phyloP scores from a whole-genome alignment of 2,113 vertebrate species.

The Epinephelus lanceolatus region DNA sequence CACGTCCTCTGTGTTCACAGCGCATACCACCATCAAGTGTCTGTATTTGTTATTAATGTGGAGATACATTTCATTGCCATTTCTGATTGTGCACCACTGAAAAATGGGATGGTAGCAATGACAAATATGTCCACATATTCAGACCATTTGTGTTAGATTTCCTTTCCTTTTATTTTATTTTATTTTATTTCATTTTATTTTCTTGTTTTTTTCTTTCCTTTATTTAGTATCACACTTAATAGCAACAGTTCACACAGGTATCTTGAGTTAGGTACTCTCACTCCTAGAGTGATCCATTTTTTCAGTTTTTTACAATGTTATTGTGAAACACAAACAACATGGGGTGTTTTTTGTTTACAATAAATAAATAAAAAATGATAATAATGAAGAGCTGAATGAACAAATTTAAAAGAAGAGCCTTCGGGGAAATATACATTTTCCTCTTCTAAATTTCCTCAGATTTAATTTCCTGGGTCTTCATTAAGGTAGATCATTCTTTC shows the following conservation, averaged over 20 bases:
- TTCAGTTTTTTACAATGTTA: background rate
- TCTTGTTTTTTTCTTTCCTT: too few species aligned
- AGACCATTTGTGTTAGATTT: background rate
- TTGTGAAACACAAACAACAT: background rate
- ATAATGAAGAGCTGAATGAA: background rate
- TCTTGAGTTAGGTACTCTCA: background rate
- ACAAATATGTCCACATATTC: background rate
- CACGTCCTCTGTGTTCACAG: constrained; percentile 13
- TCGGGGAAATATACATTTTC: background rate
- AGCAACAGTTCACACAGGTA: background rate
- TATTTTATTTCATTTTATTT: background rate
- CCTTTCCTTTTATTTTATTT: background rate
- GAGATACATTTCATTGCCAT: background rate
- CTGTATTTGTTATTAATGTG: constrained; percentile 35
- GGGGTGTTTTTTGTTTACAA: background rate
- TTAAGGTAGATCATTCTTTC: background rate
- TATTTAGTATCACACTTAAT: too few species aligned
- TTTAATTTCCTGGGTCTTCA: background rate
- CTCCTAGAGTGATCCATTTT: background rate
- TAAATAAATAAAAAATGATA: too few species aligned
- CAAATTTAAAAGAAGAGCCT: background rate
- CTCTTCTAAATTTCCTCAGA: background rate
- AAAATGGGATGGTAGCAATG: constrained; percentile 1
- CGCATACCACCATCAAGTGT: constrained; percentile 10
- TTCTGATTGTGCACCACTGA: background rate